Percentiles rank a stretch among this genome's conserved stretches.
These are phyloP conservation scores for Scleropages formosus DNA, from an alignment of 2,797 vertebrate species.

Conservation along the genomic window DNA sequence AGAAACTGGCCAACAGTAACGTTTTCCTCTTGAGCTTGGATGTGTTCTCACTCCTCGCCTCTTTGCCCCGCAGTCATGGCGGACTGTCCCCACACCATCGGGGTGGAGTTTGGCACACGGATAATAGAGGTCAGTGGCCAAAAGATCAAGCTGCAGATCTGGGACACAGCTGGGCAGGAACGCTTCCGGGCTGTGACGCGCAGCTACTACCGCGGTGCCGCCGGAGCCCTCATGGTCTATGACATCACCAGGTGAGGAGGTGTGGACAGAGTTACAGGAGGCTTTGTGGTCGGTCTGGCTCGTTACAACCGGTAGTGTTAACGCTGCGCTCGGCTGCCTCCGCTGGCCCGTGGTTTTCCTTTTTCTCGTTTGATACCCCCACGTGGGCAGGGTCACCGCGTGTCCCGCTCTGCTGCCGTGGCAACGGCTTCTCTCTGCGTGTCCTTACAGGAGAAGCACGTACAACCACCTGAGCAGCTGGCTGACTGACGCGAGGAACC, in stretches of 20 bases:
- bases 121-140: slow-evolving; percentile 99
- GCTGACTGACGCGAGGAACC: slow-evolving; percentile 97
- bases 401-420: slow-evolving; percentile 39
- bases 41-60: background rate
- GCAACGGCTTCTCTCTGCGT: slow-evolving; percentile 39
- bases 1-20: too few relatives aligned
- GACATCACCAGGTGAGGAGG: slow-evolving; percentile 91
- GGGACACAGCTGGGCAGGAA: slow-evolving; percentile 98
- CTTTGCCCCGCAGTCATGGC: slow-evolving; percentile 95
- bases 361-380: background rate
- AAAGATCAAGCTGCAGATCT: slow-evolving; percentile 99
- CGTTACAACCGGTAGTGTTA: too few relatives aligned
- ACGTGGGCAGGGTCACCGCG: background rate
- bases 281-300: too few relatives aligned
- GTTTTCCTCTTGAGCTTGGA: too few relatives aligned
- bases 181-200: slow-evolving; percentile 96
- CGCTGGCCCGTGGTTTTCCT: background rate
- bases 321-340: too few relatives aligned
- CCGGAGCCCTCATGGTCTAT: slow-evolving; percentile 97
- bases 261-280: too few relatives aligned
- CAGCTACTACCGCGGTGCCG: slow-evolving; percentile 98
- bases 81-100: slow-evolving; percentile 98
- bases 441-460: slow-evolving; percentile 87
- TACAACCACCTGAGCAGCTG: slow-evolving; percentile 99
- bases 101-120: slow-evolving; percentile 96